A percentile compares a stretch with the other conserved stretches of the same genome.
Evolutionary conservation across 2,797 vertebrate species (phyloP).

Genomic region (Argyrosomus regius): DNA sequence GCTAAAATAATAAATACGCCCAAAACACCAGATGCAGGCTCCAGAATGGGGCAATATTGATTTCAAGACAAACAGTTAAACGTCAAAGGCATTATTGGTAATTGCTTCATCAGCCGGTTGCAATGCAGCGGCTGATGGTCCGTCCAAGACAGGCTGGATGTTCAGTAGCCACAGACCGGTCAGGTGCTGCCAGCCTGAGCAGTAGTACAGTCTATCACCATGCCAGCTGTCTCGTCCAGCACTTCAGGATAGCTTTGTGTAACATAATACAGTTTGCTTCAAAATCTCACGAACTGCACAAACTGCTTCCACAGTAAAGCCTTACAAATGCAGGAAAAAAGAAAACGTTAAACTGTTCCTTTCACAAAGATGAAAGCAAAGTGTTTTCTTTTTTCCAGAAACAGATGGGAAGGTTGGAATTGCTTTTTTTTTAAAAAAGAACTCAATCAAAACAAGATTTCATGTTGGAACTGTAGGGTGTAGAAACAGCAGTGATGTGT

Average conservation of each 20-base stretch:
- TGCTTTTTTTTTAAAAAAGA: slow-evolving; percentile 6
- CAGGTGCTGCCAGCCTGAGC: slow-evolving; percentile 17
- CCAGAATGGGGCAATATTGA: slow-evolving; percentile 84
- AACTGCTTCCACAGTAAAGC: slow-evolving; percentile 20
- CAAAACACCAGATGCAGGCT: slow-evolving; percentile 86
- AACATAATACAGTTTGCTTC: slow-evolving; percentile 42
- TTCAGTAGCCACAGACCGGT: slow-evolving; percentile 24
- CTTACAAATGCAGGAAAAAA: slow-evolving; percentile 35
- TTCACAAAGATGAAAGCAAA: slow-evolving; percentile 46
- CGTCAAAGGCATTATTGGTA: slow-evolving; percentile 89
- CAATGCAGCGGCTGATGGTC: neutral
- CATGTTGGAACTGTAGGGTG: slow-evolving; percentile 13
- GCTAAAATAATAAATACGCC: slow-evolving; percentile 91
- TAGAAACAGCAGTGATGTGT: slow-evolving; percentile 4
- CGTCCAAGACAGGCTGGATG: neutral
- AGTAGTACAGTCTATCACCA: slow-evolving; percentile 4
- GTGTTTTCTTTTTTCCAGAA: slow-evolving; percentile 41
- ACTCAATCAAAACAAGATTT: slow-evolving; percentile 40
- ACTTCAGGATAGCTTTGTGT: slow-evolving; percentile 32
- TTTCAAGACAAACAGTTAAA: slow-evolving; percentile 89
- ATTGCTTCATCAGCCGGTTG: slow-evolving; percentile 88
- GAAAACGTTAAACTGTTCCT: slow-evolving; percentile 25
- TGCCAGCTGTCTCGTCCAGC: slow-evolving; percentile 44
- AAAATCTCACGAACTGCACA: slow-evolving; percentile 31
- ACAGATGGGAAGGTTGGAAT: slow-evolving; percentile 51